phyloP scores from a whole-genome alignment of 2,888 invertebrate species.

The Leptogaster cylindrica region DNA sequence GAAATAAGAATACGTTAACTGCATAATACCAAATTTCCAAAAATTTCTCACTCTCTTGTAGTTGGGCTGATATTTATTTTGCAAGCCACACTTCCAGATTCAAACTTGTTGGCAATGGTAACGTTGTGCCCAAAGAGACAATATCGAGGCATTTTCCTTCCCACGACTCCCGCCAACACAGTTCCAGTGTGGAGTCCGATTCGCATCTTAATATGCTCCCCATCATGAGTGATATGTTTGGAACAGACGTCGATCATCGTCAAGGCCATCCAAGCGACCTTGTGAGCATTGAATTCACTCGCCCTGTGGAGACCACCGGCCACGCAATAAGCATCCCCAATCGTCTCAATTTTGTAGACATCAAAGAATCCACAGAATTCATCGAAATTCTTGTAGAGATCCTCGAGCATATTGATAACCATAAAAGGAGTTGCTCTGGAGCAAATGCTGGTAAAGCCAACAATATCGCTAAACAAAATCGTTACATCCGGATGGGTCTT shows the following conservation, averaged over 20 bases:
- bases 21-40: background rate
- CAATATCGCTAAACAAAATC: conserved; percentile 95
- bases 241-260: conserved; percentile 92
- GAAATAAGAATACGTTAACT: conserved; percentile 45
- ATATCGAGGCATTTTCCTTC: conserved; percentile 81
- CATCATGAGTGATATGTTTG: conserved; percentile 87
- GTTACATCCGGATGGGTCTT: conserved; percentile 93
- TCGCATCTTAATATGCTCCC: conserved; percentile 93
- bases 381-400: conserved; percentile 92
- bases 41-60: conserved; percentile 79
- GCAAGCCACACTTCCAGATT: conserved; percentile 89
- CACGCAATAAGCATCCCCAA: conserved; percentile 95
- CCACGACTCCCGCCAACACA: conserved; percentile 92
- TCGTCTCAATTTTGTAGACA: conserved; percentile 97
- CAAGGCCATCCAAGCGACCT: conserved; percentile 95
- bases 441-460: conserved; percentile 95
- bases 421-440: conserved; percentile 94
- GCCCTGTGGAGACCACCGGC: conserved; percentile 90
- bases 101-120: conserved; percentile 94
- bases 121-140: conserved; percentile 96
- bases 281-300: conserved; percentile 87
- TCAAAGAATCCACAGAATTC: conserved; percentile 90
- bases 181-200: conserved; percentile 94
- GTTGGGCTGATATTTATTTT: conserved; percentile 93
- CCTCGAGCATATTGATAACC: conserved; percentile 94